phyloP scores from a whole-genome alignment of 2,888 invertebrate genomes.

The Amiota minor region DNA sequence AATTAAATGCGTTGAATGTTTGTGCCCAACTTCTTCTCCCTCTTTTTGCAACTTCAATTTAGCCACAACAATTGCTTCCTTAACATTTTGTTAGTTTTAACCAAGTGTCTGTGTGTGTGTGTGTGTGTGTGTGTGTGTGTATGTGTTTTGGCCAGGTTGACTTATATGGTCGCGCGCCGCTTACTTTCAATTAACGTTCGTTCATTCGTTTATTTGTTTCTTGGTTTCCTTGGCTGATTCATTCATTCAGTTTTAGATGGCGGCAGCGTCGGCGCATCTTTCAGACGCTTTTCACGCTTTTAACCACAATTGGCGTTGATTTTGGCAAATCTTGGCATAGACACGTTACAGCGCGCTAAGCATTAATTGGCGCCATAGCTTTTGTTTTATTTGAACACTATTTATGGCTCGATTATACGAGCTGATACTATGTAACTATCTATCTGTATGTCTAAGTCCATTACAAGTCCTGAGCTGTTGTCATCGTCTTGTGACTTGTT shows the following conservation, averaged over 20 bases:
- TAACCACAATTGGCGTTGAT: conserved; percentile 20
- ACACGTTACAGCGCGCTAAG: background rate
- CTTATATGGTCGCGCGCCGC: conserved; percentile 15
- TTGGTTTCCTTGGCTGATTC: too few species aligned
- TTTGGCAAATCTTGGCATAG: conserved; percentile 19
- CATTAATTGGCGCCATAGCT: conserved; percentile 26
- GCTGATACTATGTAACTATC: background rate
- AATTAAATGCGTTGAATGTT: conserved; percentile 21
- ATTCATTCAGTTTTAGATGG: background rate
- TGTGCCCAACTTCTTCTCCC: background rate
- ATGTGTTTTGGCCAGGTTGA: background rate
- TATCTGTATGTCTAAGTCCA: too few species aligned
- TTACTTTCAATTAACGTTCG: conserved; percentile 25
- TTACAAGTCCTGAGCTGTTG: conserved; percentile 13
- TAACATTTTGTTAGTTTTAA: background rate
- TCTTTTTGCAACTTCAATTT: background rate
- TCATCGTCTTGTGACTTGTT: conserved; percentile 1
- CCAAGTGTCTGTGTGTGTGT: background rate
- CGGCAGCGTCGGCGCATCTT: conserved; percentile 12
- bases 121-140: background rate
- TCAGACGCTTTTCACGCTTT: conserved; percentile 25
- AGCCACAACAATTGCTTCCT: background rate
- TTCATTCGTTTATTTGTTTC: background rate
- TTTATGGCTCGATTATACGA: conserved; percentile 18
- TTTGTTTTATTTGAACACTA: background rate